A percentile compares a stretch with the other conserved stretches of the same genome.
These are phyloP conservation scores for Hemitrygon akajei DNA, from an alignment of 2,797 vertebrate species.

Conservation along the genomic window DNA sequence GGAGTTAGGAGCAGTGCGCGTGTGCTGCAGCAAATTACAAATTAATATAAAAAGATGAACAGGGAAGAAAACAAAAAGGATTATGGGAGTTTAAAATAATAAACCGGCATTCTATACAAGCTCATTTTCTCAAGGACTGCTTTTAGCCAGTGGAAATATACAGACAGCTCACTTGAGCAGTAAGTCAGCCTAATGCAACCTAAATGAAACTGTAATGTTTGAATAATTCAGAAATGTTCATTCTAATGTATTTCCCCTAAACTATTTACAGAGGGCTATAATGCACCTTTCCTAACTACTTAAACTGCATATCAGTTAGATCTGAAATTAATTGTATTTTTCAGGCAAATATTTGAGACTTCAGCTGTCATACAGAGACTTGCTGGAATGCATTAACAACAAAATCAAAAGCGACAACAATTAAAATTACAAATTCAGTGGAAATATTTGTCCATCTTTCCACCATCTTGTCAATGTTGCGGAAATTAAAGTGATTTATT, in stretches of 20 bases:
- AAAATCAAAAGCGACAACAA: neutral
- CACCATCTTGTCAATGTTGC: neutral
- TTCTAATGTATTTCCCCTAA: neutral
- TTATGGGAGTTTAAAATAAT: neutral
- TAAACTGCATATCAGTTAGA: neutral
- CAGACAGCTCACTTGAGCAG: neutral
- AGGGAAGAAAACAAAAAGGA: neutral
- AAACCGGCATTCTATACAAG: neutral
- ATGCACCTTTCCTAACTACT: neutral
- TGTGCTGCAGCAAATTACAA: neutral
- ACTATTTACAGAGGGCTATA: neutral
- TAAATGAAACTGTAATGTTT: neutral
- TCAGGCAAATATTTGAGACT: constrained; percentile 10
- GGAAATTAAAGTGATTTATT: constrained; percentile 6
- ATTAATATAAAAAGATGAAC: neutral
- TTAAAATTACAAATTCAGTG: neutral
- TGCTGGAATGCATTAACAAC: neutral
- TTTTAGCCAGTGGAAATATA: neutral
- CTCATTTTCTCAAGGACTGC: neutral
- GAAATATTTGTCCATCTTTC: neutral
- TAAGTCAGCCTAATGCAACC: neutral
- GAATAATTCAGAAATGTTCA: neutral
- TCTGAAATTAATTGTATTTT: neutral
- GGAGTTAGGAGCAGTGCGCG: no score
- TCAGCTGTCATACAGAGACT: neutral